These are phyloP conservation scores for Solen grandis DNA, from an alignment of 1,140 invertebrate genomes.

Conservation along the genomic window DNA sequence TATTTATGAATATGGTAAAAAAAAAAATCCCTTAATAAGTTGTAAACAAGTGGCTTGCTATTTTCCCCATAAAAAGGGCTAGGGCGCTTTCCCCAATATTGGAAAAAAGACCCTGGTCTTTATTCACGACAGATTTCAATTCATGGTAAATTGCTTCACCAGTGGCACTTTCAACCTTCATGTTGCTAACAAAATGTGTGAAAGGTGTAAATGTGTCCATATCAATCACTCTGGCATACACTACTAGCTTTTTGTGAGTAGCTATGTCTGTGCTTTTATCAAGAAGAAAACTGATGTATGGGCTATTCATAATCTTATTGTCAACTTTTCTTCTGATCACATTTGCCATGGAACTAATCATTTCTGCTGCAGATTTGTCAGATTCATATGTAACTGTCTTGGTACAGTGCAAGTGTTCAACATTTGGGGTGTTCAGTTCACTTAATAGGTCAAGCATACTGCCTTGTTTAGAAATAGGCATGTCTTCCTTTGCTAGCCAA, in stretches of 20 bases:
- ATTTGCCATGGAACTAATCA: background rate
- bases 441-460: background rate
- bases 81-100: no score
- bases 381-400: constrained; percentile 15
- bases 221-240: constrained; percentile 16
- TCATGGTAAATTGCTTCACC: background rate
- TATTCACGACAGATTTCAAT: background rate
- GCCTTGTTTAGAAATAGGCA: constrained; percentile 6
- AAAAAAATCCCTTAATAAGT: no score
- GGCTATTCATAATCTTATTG: background rate
- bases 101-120: no score
- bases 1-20: no score
- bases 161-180: constrained; percentile 10
- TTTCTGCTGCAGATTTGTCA: constrained; percentile 8
- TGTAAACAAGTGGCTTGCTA: no score
- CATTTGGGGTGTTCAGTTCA: background rate
- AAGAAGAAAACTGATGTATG: background rate
- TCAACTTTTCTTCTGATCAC: background rate
- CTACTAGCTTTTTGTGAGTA: constrained; percentile 12
- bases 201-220: constrained; percentile 20
- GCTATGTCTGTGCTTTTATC: constrained; percentile 21
- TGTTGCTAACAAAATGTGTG: constrained; percentile 9
- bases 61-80: no score
- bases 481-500: constrained; percentile 18
- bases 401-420: background rate